phyloP scores from a whole-genome alignment of 2,797 vertebrate species.

The Sebastes nivosus region DNA sequence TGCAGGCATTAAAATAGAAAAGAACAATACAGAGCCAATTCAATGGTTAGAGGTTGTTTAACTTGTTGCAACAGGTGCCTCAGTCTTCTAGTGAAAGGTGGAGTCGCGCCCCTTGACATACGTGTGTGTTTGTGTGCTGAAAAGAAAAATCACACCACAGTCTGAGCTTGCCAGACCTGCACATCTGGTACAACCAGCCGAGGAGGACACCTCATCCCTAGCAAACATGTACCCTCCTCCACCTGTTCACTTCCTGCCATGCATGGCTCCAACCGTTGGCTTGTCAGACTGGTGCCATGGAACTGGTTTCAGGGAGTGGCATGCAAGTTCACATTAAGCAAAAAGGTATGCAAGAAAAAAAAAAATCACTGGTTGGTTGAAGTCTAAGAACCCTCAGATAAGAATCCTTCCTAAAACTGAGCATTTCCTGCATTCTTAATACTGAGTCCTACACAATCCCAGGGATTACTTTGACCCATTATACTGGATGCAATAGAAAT shows the following conservation, averaged over 20 bases:
- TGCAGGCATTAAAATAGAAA: neutral
- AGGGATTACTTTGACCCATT: neutral
- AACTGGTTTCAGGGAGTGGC: conserved; percentile 77
- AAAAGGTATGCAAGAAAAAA: neutral
- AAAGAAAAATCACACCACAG: conserved; percentile 28
- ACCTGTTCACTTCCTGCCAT: neutral
- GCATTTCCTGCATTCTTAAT: neutral
- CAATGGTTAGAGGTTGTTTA: neutral
- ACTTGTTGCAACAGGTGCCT: conserved; percentile 31
- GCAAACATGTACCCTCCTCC: neutral
- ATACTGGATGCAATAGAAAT: neutral
- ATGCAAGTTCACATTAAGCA: neutral
- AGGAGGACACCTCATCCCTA: conserved; percentile 26
- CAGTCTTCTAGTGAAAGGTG: neutral
- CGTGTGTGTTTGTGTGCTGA: neutral
- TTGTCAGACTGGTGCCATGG: conserved; percentile 56
- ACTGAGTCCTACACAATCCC: neutral
- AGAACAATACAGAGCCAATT: neutral
- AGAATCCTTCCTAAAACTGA: neutral
- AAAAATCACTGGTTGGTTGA: neutral
- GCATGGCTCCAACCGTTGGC: conserved; percentile 20
- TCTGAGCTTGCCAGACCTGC: conserved; percentile 61
- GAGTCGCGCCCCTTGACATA: neutral
- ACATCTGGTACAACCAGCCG: conserved; percentile 68
- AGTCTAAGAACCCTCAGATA: neutral